Evolutionary conservation across 2,797 vertebrate genomes (phyloP).

Genomic region (Gobio occitaniae): DNA sequence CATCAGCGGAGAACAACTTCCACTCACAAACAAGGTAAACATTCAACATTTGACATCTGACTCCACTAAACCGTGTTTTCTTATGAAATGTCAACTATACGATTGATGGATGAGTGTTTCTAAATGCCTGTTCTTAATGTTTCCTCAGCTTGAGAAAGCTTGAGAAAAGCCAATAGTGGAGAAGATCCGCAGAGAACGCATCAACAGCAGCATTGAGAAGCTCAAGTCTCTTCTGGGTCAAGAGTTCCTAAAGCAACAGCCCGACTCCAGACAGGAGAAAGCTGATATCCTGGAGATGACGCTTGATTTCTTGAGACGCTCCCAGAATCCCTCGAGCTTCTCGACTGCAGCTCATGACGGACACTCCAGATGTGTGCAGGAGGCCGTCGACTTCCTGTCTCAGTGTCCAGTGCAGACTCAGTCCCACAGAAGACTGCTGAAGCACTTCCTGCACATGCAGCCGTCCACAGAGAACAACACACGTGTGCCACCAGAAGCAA

Average conservation of each 20-base stretch:
- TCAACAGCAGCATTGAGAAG: conserved; percentile 82
- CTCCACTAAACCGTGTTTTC: not conserved
- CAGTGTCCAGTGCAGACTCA: conserved; percentile 77
- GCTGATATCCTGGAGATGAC: conserved; percentile 65
- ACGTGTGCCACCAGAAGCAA: conserved; percentile 64
- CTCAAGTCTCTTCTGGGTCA: conserved; percentile 81
- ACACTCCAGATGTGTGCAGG: conserved; percentile 83
- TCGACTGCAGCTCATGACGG: conserved; percentile 74
- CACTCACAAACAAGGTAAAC: conserved; percentile 80
- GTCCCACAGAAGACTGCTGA: conserved; percentile 77
- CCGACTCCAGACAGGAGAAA: conserved; percentile 70
- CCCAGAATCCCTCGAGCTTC: conserved; percentile 64
- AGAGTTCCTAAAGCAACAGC: conserved; percentile 76
- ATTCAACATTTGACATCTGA: not conserved
- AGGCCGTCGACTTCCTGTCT: conserved; percentile 83
- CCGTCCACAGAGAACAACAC: conserved; percentile 57
- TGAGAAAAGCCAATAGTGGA: conserved; percentile 87
- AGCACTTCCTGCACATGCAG: conserved; percentile 79
- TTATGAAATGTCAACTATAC: not conserved
- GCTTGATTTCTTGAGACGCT: conserved; percentile 76
- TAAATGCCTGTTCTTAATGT: conserved; percentile 30
- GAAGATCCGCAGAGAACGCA: conserved; percentile 83
- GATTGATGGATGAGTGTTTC: not conserved
- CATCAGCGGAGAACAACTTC: conserved; percentile 71
- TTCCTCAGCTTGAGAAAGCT: too few relatives aligned